Base-by-base conservation (phyloP, 2,888 invertebrate genomes). In the Pseudanteris insignis region DNA sequence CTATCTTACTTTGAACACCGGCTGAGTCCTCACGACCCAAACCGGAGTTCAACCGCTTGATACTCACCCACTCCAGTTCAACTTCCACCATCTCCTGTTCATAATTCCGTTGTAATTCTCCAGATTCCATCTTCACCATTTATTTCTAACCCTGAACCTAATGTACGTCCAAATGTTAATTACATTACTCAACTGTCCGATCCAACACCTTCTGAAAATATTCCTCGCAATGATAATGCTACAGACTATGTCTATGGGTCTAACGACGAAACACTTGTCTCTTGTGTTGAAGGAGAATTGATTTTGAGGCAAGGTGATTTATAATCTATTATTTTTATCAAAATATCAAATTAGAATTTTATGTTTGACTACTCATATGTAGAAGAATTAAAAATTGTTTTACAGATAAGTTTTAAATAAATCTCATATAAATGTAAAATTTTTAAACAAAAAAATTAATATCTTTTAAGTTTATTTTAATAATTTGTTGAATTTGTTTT, bases 21-120 rank as follows among this genome's bases (percentile, higher is more conserved):
- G 4, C 79, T 80, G 15, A 80, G 80, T 66, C 78, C 79, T 2
- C 68, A 78, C 44, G 80, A 80, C 54, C 80, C 80, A 6, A 86
- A 84, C 70, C 82, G 86, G 81, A 83, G 84, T 74, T 84, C 84
- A 21, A 82, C 82, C 11, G 84, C 83, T 29, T 83, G 86, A 71
- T 88, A 88, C 70, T 87, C 87, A 63, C 85, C 85, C 0, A 79
- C 79, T 10, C 79, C 79, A 2, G 79, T 79, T 25, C 78, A 77
- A 28, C 60, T 78, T 25, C 76, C 78, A 2, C 70, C 78, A 2
- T 71, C 78, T 21, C 77, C 79, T 9, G 79, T 77, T 40, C 75
- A 76, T 43, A 79, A 77, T 55, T 74, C 79, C 8, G 76, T 76
- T 5, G 76, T 77, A 13, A 74, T 77, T 15, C 69, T 79, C 2